Percentiles rank a stretch among this genome's conserved stretches.
Conservation (phyloP, 2,113 vertebrate genomes). For the Condylura cristata region DNA sequence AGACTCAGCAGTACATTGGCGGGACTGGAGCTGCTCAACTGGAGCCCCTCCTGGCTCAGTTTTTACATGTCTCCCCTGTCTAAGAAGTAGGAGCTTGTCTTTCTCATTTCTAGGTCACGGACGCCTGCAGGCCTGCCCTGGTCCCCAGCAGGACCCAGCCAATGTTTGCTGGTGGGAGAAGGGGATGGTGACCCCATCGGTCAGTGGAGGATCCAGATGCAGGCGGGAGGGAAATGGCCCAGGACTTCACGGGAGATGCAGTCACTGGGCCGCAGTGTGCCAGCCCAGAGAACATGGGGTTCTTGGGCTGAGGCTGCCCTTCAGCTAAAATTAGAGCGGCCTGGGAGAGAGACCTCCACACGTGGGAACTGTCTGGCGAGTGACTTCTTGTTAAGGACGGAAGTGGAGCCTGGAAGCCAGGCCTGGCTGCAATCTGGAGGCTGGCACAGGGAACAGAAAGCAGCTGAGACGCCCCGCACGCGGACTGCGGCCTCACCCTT, state of each 20-base stretch:
- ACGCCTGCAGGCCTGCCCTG: neutral
- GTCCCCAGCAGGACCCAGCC: neutral
- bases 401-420: neutral
- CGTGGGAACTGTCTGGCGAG: neutral
- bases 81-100: neutral
- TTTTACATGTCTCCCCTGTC: neutral
- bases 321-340: neutral
- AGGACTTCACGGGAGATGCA: neutral
- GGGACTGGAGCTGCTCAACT: accelerated
- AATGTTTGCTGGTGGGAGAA: neutral
- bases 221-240: no score
- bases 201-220: no score
- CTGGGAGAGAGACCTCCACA: neutral
- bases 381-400: neutral
- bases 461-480: accelerated
- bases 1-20: no score
- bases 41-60: neutral
- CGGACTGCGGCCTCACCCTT: neutral
- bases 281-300: neutral
- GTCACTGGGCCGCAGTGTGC: neutral
- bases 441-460: neutral
- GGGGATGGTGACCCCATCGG: neutral
- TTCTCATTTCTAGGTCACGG: neutral
- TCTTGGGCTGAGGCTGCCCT: neutral
- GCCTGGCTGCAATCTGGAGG: neutral